A percentile compares a stretch with the other conserved stretches of the same genome.
Evolutionary conservation across 1,140 invertebrate species (phyloP).

Genomic region (Lucilia cuprina): DNA sequence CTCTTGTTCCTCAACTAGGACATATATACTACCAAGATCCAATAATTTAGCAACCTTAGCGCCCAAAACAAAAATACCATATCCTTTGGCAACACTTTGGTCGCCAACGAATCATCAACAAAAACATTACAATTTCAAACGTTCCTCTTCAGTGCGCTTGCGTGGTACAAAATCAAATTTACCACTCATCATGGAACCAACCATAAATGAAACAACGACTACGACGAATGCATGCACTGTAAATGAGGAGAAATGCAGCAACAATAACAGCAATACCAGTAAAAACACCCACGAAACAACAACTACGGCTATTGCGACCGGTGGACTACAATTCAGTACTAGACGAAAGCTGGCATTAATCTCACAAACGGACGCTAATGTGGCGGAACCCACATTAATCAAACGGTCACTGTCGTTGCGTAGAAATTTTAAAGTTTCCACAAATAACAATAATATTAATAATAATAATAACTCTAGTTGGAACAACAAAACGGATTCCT

Average conservation of each 20-base stretch:
- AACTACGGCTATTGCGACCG: constrained; percentile 19
- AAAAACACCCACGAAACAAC: constrained; percentile 25
- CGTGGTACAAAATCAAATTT: constrained; percentile 47
- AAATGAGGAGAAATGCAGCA: constrained; percentile 10
- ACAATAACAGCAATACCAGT: not conserved
- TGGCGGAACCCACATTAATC: constrained; percentile 22
- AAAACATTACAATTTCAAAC: constrained; percentile 11
- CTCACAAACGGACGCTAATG: constrained; percentile 21
- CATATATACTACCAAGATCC: not conserved
- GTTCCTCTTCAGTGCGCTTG: constrained; percentile 47
- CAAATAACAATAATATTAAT: not conserved
- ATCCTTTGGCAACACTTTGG: constrained; percentile 39
- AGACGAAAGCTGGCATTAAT: constrained; percentile 25
- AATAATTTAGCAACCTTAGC: constrained; percentile 36
- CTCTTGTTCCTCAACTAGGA: not conserved
- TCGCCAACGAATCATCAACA: not conserved
- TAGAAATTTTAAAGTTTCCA: constrained; percentile 29
- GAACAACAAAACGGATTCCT: not conserved
- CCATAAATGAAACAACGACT: constrained; percentile 20
- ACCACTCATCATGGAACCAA: constrained; percentile 22
- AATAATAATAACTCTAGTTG: not conserved
- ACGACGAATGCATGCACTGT: not conserved
- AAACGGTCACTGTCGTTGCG: constrained; percentile 37
- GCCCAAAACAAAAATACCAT: constrained; percentile 48
- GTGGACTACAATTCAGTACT: constrained; percentile 20